Evolutionary conservation across 2,797 vertebrate species (phyloP).

Genomic region (Dendrocincla fuliginosa): DNA sequence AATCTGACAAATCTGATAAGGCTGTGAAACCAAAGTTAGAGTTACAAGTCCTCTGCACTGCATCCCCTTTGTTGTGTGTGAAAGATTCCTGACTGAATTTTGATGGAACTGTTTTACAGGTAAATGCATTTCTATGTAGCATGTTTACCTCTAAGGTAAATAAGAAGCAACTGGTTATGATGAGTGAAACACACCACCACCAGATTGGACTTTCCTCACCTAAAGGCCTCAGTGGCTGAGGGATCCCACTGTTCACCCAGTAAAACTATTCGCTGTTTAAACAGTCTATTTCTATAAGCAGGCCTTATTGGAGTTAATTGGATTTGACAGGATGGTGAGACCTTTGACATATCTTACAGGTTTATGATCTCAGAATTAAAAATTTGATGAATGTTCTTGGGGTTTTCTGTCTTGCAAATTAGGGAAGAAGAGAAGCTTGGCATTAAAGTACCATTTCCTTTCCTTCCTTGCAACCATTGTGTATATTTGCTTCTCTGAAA

Average conservation of each 20-base stretch:
- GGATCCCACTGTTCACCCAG: neutral
- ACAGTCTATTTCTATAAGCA: neutral
- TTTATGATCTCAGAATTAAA: neutral
- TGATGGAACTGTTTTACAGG: neutral
- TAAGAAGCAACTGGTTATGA: neutral
- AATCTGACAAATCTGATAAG: neutral
- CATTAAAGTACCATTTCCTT: neutral
- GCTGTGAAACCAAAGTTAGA: neutral
- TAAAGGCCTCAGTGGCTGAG: neutral
- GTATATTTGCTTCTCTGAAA: neutral
- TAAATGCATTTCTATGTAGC: neutral
- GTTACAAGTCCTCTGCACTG: neutral
- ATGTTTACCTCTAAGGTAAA: neutral
- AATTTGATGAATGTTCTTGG: neutral
- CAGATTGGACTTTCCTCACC: neutral
- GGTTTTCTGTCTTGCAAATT: neutral
- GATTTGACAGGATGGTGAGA: neutral
- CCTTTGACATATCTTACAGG: neutral
- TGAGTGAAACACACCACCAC: neutral
- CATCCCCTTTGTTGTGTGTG: neutral
- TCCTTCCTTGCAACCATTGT: constrained; percentile 15
- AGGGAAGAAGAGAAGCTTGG: neutral
- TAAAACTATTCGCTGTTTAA: neutral
- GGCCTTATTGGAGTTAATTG: neutral
- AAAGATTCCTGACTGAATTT: neutral